Conservation (phyloP, 2,888 invertebrate species). For the Molanna angustata region DNA sequence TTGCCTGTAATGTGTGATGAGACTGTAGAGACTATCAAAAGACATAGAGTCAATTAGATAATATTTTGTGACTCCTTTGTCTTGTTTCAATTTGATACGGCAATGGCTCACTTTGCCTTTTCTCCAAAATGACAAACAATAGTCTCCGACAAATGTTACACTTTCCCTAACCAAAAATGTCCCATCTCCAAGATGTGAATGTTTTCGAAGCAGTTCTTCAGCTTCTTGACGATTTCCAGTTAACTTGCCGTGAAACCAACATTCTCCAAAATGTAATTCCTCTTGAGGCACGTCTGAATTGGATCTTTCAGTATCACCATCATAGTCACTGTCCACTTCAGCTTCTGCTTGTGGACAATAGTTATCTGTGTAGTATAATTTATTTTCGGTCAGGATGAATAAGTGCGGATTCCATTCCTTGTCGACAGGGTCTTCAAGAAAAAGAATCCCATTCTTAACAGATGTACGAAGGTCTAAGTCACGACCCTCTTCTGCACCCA, state of each 20-base stretch:
- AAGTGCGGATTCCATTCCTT: conserved; percentile 92
- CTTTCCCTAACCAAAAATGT: conserved; percentile 92
- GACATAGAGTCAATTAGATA: conserved; percentile 84
- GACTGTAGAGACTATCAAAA: conserved; percentile 88
- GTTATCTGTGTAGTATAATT: conserved; percentile 83
- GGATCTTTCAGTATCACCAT: conserved; percentile 53
- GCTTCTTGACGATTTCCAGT: conserved; percentile 78
- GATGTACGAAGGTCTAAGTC: conserved; percentile 80
- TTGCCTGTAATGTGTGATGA: conserved; percentile 86
- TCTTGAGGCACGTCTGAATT: conserved; percentile 73
- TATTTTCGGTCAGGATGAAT: conserved; percentile 85
- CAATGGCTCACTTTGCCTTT: conserved; percentile 89
- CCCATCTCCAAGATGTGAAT: conserved; percentile 83
- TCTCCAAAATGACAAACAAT: conserved; percentile 92
- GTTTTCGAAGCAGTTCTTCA: conserved; percentile 70
- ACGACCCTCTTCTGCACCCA: conserved; percentile 58
- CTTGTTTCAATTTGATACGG: conserved; percentile 85
- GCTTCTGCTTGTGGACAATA: conserved; percentile 51
- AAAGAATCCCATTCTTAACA: conserved; percentile 86
- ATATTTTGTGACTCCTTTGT: conserved; percentile 84
- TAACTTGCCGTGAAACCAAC: conserved; percentile 91
- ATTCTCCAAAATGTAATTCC: conserved; percentile 87
- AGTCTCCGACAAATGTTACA: conserved; percentile 95
- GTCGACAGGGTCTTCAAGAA: conserved; percentile 84
- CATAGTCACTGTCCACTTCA: conserved; percentile 61